Conservation (phyloP, 2,888 invertebrate species). For the Mechanitis messenoides region DNA sequence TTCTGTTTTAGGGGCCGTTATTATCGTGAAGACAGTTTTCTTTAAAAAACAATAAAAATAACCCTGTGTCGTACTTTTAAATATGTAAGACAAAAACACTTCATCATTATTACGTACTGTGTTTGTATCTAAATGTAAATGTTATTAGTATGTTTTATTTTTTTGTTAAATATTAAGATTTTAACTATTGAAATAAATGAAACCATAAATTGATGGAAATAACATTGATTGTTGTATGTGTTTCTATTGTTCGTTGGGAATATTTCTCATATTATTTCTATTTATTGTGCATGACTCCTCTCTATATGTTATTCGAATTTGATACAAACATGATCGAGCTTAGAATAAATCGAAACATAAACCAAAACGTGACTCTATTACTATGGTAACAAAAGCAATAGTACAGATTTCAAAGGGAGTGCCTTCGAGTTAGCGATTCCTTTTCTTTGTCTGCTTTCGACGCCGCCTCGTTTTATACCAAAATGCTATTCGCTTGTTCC, state of each 20-base stretch:
- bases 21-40: slow-evolving; percentile 28
- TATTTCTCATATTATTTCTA: too few relatives aligned
- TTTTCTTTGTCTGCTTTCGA: slow-evolving; percentile 30
- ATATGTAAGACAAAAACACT: too few relatives aligned
- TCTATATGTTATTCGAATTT: slow-evolving; percentile 39
- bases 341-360: slow-evolving; percentile 56
- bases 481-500: slow-evolving; percentile 31
- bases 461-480: slow-evolving; percentile 33
- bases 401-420: slow-evolving; percentile 48
- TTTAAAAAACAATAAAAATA: slow-evolving; percentile 24
- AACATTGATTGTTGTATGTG: too few relatives aligned
- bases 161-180: slow-evolving; percentile 8
- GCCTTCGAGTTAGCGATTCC: slow-evolving; percentile 34
- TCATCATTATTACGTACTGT: not conserved
- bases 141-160: not conserved
- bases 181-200: not conserved
- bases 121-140: slow-evolving; percentile 1
- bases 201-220: too few relatives aligned
- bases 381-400: slow-evolving; percentile 49
- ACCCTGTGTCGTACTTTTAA: slow-evolving; percentile 16
- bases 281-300: not conserved
- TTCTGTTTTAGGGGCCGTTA: slow-evolving; percentile 21
- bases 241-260: too few relatives aligned
- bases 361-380: slow-evolving; percentile 60
- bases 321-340: slow-evolving; percentile 54